Base-by-base conservation (phyloP, 2,888 invertebrate species). In the Panorpa germanica region DNA sequence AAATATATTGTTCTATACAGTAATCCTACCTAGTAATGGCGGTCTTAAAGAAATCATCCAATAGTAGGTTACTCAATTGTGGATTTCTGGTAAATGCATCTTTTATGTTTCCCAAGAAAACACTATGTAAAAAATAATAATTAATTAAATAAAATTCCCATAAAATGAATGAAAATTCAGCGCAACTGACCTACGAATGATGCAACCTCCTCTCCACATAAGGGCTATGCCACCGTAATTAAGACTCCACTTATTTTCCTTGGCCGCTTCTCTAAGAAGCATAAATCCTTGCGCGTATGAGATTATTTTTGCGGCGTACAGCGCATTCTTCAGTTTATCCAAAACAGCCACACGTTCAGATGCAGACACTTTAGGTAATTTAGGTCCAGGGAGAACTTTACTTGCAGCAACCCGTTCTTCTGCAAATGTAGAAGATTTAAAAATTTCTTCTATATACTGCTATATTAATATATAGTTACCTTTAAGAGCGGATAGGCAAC, bases 121-220 rank as follows among this genome's bases (percentile, higher is more conserved):
- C 76, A 47, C 83, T 76, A 45, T 19, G 50, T 49, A 17, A 31
- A 29, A 35, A 31, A 15, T 24, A 27, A 6, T 13, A 32, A 23
- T 18, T 12, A 12, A 13, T 14, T 18, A 5, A 28, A 35, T 22
- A 12, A 16, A 33, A 10, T 19, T 29, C 8, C 10, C 22, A 35
- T 15, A 26, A 26, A 39, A 42, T 57, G 58, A 55, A 58, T 59
- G 32, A 61, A 60, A 35, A 60, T 60, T 3, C 55, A 59, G 18
- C 57, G 50, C 45, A 57, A 58, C 3, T 49, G 61, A 65, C 75
- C 85, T 86, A 50, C 95, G 66, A 47, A 93, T 96, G 46, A 96
- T 96, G 52, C 95, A 96, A n/a, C 96, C 96, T 10, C 95, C 95
- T 37, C 96, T 71, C 98, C 98, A 98, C 96, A 98, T 98, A 24